Percentiles rank a stretch among this genome's conserved stretches.
phyloP scores from a whole-genome alignment of 2,113 vertebrate species.

The Scolopax mira region DNA sequence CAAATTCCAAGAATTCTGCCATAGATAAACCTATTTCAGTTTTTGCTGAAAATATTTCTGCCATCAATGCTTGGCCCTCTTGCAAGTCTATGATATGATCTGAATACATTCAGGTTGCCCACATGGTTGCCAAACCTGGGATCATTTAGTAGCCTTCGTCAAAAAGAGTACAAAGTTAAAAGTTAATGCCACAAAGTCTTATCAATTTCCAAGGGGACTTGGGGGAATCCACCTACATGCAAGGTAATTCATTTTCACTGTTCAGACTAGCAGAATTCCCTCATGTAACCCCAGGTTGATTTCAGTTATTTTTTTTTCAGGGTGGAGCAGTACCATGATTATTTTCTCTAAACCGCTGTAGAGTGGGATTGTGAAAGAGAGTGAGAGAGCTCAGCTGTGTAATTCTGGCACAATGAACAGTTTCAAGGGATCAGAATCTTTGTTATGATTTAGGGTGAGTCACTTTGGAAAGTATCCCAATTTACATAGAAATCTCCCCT shows the following conservation, averaged over 20 bases:
- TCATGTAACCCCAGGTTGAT: slow-evolving; percentile 31
- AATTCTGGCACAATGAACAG: slow-evolving; percentile 51
- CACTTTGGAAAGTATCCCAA: slow-evolving; percentile 14
- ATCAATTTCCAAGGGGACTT: not conserved
- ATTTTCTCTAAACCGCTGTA: slow-evolving; percentile 11
- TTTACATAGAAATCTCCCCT: not conserved
- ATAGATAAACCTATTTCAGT: not conserved
- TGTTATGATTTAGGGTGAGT: slow-evolving; percentile 46
- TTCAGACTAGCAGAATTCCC: not conserved
- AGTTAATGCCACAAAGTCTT: not conserved
- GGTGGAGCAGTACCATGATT: slow-evolving; percentile 28
- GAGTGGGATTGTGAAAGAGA: slow-evolving; percentile 47
- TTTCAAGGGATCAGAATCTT: slow-evolving; percentile 59
- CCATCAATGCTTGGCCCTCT: not conserved
- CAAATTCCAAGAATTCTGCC: not conserved
- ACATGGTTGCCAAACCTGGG: not conserved
- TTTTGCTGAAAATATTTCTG: not conserved
- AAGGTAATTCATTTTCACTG: not conserved
- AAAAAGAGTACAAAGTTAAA: not conserved
- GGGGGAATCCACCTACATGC: not conserved
- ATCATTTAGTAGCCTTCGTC: not conserved
- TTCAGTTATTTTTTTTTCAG: slow-evolving; percentile 58
- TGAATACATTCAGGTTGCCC: not conserved
- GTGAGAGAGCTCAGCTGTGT: slow-evolving; percentile 35
- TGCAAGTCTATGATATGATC: not conserved